A percentile compares a stretch with the other conserved stretches of the same genome.
Evolutionary conservation across 2,113 vertebrate species (phyloP).

Genomic region (Salvelinus sp.): DNA sequence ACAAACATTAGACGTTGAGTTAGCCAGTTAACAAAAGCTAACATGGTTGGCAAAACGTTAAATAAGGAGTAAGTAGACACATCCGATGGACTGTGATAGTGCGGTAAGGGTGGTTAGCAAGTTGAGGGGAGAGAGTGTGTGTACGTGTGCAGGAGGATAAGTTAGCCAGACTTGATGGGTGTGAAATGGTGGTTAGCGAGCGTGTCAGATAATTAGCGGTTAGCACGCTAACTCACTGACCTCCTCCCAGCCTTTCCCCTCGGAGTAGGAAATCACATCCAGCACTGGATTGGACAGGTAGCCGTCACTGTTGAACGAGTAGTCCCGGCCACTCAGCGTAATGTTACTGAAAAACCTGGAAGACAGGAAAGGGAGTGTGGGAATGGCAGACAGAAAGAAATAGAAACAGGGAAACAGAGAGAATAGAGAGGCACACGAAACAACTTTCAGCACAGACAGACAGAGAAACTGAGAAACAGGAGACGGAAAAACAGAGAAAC

Average conservation of each 20-base stretch:
- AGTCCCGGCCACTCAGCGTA: conserved; percentile 88
- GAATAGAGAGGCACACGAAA: not conserved
- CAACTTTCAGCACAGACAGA: not conserved
- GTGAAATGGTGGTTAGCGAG: conserved; percentile 49
- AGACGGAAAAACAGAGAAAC: too few species aligned
- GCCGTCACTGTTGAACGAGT: conserved; percentile 92
- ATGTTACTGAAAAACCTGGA: conserved; percentile 93
- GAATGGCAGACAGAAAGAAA: not conserved
- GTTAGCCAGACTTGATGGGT: conserved; percentile 46
- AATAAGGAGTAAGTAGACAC: too few species aligned
- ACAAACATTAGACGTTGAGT: too few species aligned
- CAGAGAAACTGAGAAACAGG: not conserved
- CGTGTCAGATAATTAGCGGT: not conserved
- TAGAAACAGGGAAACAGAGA: not conserved
- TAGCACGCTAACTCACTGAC: conserved; percentile 67
- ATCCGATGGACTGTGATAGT: too few species aligned
- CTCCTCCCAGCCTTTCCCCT: conserved; percentile 91
- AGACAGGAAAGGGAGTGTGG: conserved; percentile 11
- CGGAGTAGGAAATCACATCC: conserved; percentile 89
- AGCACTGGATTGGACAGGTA: conserved; percentile 92
- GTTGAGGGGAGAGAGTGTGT: not conserved
- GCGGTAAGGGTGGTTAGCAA: too few species aligned
- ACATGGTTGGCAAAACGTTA: too few species aligned
- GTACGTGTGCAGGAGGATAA: conserved; percentile 22
- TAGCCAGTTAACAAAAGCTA: too few species aligned